Percentiles rank a stretch among this genome's conserved stretches.
These are phyloP conservation scores for honey bee (Apis mellifera) DNA, from an alignment of 1,140 invertebrate species.

Conservation along the genomic window DNA sequence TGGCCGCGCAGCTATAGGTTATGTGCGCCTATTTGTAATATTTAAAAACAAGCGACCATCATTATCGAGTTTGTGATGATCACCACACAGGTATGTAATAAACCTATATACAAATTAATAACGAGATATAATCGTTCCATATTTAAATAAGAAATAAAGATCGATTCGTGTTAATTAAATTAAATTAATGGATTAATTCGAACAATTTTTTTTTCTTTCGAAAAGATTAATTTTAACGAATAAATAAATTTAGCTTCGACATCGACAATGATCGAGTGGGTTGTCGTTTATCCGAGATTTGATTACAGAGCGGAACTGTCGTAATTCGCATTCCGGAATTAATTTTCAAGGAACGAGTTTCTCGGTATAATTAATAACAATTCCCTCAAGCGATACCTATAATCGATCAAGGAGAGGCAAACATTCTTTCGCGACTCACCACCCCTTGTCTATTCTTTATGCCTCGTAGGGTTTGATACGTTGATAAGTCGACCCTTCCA, in stretches of 20 bases:
- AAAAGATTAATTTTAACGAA: not conserved
- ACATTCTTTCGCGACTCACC: conserved; percentile 53
- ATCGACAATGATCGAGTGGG: not conserved
- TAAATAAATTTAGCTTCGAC: not conserved
- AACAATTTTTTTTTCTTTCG: not conserved
- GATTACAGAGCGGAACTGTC: not conserved
- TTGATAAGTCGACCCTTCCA: conserved; percentile 59
- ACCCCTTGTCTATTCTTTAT: conserved; percentile 55
- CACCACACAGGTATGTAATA: not conserved
- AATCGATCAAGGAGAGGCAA: conserved; percentile 42
- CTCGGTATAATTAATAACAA: conserved; percentile 38
- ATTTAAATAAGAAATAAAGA: not conserved
- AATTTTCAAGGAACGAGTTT: conserved; percentile 14
- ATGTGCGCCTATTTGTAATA: conserved; percentile 18
- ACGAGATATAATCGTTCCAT: not conserved
- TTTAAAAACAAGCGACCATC: conserved; percentile 22
- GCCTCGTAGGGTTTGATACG: conserved; percentile 40
- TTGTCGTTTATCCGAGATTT: not conserved
- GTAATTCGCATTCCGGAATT: not conserved
- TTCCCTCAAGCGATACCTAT: conserved; percentile 17
- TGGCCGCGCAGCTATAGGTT: too few relatives aligned
- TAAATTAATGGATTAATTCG: not conserved
- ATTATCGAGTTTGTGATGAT: not conserved
- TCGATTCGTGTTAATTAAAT: not conserved
- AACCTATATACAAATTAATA: not conserved